Evolutionary conservation across 2,888 invertebrate species (phyloP), one percentile per base, ranked within the genome.

Genomic region (Rhodophaea formosa): DNA sequence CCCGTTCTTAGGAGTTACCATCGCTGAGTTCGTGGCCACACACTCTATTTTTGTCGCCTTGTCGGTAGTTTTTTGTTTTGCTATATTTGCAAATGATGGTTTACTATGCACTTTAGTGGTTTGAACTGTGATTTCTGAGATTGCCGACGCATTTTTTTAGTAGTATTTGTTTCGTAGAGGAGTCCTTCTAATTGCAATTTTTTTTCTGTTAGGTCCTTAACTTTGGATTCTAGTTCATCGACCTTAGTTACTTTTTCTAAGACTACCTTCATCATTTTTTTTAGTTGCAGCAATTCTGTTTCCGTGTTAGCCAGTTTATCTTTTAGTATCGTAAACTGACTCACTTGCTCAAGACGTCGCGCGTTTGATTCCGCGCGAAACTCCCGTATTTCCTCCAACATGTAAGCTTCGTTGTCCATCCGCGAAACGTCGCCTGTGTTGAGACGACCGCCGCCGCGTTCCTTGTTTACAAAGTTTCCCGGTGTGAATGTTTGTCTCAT

Each of bases 401-500:
- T 1, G 1, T 32, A 32, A 12, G 1, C 32, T 8, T 49, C 49
- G 7, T 1, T 49, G 30, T 32, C 49, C 14, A 32, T 49, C 32
- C 15, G 8, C 1, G 30, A 32, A 1, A 32, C 3, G 10, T 49
- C 17, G 10, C 8, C 8, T 6, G 14, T 15, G 49, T 32, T 30
- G 14, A 30, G 15, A 3, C 32, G 49, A 14, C n/a, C n/a, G n/a
- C 10, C 32, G 3, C 49, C 49, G 17, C 49, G 49, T 15, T 49
- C 49, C 7, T 14, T 49, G 15, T 49, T 49, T 1, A 49, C 32
- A 49, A 15, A 49, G 15, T 15, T 32, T 1, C 49, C 15, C 8
- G 32, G 49, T 14, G 49, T 49, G 15, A 49, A 49, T 14, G 32
- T 49, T 49, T 49, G n/a, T 5, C 32, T 49, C 49, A 49, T 32